Evolutionary conservation across 2,797 vertebrate species (phyloP).

Genomic region (Schizopygopsis pylzovi): DNA sequence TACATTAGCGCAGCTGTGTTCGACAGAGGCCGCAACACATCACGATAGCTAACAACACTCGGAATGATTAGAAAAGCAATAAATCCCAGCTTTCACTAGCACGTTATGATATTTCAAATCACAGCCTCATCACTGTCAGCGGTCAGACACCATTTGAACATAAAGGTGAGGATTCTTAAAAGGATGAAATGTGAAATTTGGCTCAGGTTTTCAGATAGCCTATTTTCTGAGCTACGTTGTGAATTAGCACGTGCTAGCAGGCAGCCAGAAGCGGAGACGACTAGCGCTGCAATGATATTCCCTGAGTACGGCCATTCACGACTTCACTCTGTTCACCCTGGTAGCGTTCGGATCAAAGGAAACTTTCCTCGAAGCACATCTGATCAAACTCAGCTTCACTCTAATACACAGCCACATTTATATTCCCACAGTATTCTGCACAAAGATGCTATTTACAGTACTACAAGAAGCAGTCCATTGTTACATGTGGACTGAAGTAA

Average conservation of each 20-base stretch:
- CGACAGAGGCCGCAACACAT: slow-evolving; percentile 67
- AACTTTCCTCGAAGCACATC: slow-evolving; percentile 75
- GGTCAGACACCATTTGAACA: slow-evolving; percentile 34
- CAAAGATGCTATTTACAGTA: slow-evolving; percentile 70
- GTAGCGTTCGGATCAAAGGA: slow-evolving; percentile 77
- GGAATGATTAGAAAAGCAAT: slow-evolving; percentile 62
- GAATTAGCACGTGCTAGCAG: slow-evolving; percentile 56
- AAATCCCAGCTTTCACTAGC: slow-evolving; percentile 59
- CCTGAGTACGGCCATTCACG: slow-evolving; percentile 65
- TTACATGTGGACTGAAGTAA: background rate
- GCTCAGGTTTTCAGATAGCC: background rate
- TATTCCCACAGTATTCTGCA: slow-evolving; percentile 22
- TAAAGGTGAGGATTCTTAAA: slow-evolving; percentile 24
- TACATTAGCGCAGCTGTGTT: slow-evolving; percentile 69
- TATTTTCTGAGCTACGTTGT: slow-evolving; percentile 6
- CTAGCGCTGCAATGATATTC: slow-evolving; percentile 41
- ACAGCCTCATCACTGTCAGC: slow-evolving; percentile 19
- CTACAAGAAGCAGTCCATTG: slow-evolving; percentile 19
- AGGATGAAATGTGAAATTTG: slow-evolving; percentile 10
- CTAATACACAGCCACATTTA: slow-evolving; percentile 21
- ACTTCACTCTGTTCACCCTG: slow-evolving; percentile 74
- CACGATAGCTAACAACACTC: slow-evolving; percentile 59
- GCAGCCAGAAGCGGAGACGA: slow-evolving; percentile 62
- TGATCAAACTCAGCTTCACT: slow-evolving; percentile 72
- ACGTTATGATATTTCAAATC: slow-evolving; percentile 53